These are phyloP conservation scores for Mormyrus lacerda DNA, from an alignment of 2,113 vertebrate genomes.

Conservation along the genomic window DNA sequence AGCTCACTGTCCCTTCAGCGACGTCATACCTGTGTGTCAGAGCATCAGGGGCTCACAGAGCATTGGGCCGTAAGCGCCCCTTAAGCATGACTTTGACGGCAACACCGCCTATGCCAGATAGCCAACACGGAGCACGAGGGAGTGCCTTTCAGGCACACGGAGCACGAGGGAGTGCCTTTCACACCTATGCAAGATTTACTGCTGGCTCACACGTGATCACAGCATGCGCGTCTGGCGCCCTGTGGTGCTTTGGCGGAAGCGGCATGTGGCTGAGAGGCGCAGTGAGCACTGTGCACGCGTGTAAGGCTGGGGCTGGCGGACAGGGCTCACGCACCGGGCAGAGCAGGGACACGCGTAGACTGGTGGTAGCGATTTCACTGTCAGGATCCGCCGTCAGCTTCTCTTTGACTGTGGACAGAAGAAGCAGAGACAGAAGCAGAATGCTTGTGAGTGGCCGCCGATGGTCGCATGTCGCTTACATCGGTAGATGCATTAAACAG, in stretches of 20 bases:
- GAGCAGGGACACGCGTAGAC: slow-evolving; percentile 92
- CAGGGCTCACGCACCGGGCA: slow-evolving; percentile 78
- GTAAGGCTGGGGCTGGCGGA: not conserved
- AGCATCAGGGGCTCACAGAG: not conserved
- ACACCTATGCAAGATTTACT: not conserved
- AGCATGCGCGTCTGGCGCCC: not conserved
- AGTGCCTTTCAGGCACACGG: too few relatives aligned
- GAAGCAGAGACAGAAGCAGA: slow-evolving; percentile 23
- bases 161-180: too few relatives aligned
- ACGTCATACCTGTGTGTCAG: not conserved
- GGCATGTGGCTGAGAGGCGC: not conserved
- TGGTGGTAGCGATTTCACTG: slow-evolving; percentile 98
- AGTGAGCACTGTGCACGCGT: not conserved
- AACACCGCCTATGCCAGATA: not conserved
- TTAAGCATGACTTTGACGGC: not conserved
- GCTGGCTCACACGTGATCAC: not conserved
- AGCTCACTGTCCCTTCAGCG: not conserved
- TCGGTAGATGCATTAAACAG: not conserved
- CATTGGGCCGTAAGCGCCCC: not conserved
- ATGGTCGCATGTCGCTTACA: not conserved
- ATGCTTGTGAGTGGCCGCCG: not conserved
- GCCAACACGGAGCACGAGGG: not conserved
- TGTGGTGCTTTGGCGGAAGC: not conserved
- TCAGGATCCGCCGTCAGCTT: slow-evolving; percentile 97
- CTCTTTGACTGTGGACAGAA: slow-evolving; percentile 81